Percentiles rank a stretch among this genome's conserved stretches.
Conservation (phyloP, 2,888 invertebrate genomes). For the Hydropsyche betteni region DNA sequence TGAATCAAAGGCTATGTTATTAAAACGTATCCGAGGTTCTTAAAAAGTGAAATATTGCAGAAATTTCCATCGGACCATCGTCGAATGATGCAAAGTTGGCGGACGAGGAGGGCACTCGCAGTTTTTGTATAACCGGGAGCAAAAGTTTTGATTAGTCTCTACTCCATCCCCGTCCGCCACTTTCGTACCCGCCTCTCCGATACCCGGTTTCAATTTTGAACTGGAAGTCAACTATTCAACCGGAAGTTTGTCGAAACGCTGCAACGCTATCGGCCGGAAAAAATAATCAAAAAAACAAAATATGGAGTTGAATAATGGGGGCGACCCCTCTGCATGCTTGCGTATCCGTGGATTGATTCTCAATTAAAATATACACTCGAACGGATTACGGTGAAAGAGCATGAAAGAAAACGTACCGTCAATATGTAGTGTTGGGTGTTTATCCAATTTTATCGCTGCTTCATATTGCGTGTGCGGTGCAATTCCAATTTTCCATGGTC, state of each 20-base stretch:
- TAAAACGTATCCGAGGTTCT: background rate
- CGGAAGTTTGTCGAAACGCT: slow-evolving; percentile 24
- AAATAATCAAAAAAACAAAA: background rate
- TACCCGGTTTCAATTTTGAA: slow-evolving; percentile 33
- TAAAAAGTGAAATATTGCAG: slow-evolving; percentile 17
- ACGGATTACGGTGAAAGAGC: background rate
- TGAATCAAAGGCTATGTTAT: no score
- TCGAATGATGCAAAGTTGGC: slow-evolving; percentile 32
- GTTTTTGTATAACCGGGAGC: slow-evolving; percentile 20
- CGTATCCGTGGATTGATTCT: slow-evolving; percentile 16
- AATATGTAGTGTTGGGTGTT: background rate
- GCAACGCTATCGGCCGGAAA: background rate
- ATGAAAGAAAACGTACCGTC: background rate
- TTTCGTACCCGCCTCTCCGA: background rate
- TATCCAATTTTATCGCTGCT: background rate
- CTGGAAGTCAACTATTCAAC: slow-evolving; percentile 30
- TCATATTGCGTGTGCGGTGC: slow-evolving; percentile 12
- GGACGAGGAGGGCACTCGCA: slow-evolving; percentile 21
- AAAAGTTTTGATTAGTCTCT: slow-evolving; percentile 36
- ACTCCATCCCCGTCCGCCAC: no score
- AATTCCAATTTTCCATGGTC: slow-evolving; percentile 6
- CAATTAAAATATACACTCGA: slow-evolving; percentile 34
- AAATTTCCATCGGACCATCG: slow-evolving; percentile 11
- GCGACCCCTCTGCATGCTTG: no score
- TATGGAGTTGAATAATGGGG: background rate